These are phyloP conservation scores for Parauchenoglanis ngamensis DNA, from an alignment of 2,797 vertebrate genomes.

Conservation along the genomic window DNA sequence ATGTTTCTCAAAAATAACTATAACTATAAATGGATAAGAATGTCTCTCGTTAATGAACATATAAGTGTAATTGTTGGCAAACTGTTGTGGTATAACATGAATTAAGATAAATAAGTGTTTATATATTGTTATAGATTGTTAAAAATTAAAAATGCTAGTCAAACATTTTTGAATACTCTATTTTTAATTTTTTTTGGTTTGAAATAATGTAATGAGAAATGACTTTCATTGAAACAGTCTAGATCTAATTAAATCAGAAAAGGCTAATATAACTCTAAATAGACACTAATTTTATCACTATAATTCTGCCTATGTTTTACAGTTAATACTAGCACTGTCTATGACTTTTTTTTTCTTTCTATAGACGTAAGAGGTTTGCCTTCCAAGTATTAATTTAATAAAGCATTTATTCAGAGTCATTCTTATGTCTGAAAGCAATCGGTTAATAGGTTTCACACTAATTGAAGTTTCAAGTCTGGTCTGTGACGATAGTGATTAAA, in stretches of 20 bases:
- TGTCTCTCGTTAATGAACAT: not conserved
- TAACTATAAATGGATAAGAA: not conserved
- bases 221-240: not conserved
- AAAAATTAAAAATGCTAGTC: too few relatives aligned
- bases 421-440: not conserved
- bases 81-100: not conserved
- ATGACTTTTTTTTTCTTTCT: not conserved
- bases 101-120: not conserved
- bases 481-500: not conserved
- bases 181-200: too few relatives aligned
- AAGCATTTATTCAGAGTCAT: not conserved
- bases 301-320: not conserved
- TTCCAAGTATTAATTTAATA: not conserved
- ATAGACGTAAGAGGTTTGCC: not conserved
- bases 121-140: not conserved
- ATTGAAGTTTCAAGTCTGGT: not conserved
- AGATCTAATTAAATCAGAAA: not conserved
- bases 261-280: not conserved
- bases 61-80: not conserved
- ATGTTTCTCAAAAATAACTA: too few relatives aligned
- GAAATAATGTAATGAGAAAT: not conserved
- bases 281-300: too few relatives aligned
- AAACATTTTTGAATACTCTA: too few relatives aligned
- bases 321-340: not conserved
- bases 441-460: not conserved